Evolutionary conservation across 2,888 invertebrate genomes (phyloP), one percentile per base, ranked within the genome.

Genomic region (Schizaphis graminum): DNA sequence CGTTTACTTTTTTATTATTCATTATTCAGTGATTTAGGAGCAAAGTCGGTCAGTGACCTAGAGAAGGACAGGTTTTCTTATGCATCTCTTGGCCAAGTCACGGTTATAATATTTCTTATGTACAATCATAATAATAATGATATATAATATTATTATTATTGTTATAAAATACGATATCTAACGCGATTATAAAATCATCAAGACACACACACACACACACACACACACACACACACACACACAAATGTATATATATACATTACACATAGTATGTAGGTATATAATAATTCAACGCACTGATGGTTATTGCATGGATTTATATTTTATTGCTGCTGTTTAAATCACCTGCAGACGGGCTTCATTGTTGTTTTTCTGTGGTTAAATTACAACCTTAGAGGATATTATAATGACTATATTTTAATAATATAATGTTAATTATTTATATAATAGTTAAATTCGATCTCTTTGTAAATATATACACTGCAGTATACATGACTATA

Each of bases 11-110:
- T 93, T 89, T 89, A 89, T 56, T 77, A 77, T 93, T 93, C 88
- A 77, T 93, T 93, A 77, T 89, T 44, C 92, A 56, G 92, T 56
- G 92, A 89, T 93, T 89, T 90, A 41, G 85, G 85, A 93, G 93
- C 89, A 93, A 93, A 93, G 93, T 90, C 93, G 93, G 93, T 93
- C 93, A 93, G 85, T 49, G 49, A 93, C 93, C 93, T 90, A 89
- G 92, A 93, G 88, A 89, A 89, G 92, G 88, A 93, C 92, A 89
- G 88, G 92, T 93, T 93, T 89, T 93, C 35, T 93, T 53, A 93
- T 89, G 87, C 92, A 49, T 89, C 92, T 92, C 87, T 57, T 49
- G 92, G 61, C 61, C 92, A 61, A 91, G 92, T 87, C 87, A 92
- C 92, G 87, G 92, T 92, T 92, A 92, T 67, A 67, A 49, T 49